Percentiles rank a stretch among this genome's conserved stretches.
Conservation (phyloP, 2,113 vertebrate genomes). For the Rhynchopsitta pachyrhyncha region DNA sequence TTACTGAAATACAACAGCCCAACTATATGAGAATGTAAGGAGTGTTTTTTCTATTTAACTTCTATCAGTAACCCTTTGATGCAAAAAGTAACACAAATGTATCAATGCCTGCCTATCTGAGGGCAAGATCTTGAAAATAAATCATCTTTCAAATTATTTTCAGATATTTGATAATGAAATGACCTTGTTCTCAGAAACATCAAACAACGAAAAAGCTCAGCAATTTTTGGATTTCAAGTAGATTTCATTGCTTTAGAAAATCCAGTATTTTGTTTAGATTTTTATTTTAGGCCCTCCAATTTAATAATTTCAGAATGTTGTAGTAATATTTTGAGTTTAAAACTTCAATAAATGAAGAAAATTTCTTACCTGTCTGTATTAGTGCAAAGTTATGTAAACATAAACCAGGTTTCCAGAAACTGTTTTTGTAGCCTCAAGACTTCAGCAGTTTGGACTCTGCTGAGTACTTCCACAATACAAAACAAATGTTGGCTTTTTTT, state of each 20-base stretch:
- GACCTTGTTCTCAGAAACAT: background rate
- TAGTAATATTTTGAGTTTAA: background rate
- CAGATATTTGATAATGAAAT: background rate
- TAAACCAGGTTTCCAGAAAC: background rate
- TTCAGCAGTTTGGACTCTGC: background rate
- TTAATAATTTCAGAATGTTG: background rate
- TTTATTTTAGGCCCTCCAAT: background rate
- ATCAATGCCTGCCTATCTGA: background rate
- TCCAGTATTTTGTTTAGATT: background rate
- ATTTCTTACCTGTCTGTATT: background rate
- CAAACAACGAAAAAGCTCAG: background rate
- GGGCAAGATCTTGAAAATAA: background rate
- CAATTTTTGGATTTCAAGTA: background rate
- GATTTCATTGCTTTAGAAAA: background rate
- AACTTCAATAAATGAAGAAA: background rate
- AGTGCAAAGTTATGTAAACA: background rate
- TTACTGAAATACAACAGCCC: background rate
- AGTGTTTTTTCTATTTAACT: background rate
- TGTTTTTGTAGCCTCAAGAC: background rate
- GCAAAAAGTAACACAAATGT: background rate
- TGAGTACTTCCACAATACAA: background rate
- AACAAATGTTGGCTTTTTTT: background rate
- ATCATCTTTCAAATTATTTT: background rate
- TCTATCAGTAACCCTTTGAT: background rate
- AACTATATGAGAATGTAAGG: background rate